A percentile compares a stretch with the other conserved stretches of the same genome.
phyloP scores from a whole-genome alignment of 2,888 invertebrate species.

The Eristalinus aeneus region DNA sequence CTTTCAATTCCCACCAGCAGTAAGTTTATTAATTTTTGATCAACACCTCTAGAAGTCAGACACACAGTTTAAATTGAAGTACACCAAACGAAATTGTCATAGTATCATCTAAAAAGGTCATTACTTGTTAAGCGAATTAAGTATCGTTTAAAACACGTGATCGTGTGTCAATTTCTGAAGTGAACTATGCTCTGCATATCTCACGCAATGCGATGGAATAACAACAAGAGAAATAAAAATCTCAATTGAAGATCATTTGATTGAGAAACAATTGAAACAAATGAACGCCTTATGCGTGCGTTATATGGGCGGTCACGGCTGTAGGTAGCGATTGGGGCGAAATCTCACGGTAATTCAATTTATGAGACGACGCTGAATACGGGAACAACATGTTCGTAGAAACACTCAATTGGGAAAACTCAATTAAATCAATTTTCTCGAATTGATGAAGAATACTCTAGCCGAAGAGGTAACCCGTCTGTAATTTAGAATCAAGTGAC shows the following conservation, averaged over 20 bases:
- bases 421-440: constrained; percentile 30
- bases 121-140: constrained; percentile 42
- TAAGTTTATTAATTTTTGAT: background rate
- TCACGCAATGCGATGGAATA: constrained; percentile 13
- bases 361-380: background rate
- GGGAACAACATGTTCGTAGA: constrained; percentile 2
- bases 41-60: background rate
- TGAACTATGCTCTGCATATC: background rate
- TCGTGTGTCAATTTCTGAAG: constrained; percentile 27
- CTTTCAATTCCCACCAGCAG: background rate
- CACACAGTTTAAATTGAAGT: background rate
- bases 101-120: constrained; percentile 1
- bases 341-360: constrained; percentile 56
- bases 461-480: background rate
- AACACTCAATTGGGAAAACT: constrained; percentile 17
- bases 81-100: background rate
- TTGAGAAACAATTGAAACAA: constrained; percentile 56
- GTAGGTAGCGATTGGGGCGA: background rate
- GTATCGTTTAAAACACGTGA: constrained; percentile 7
- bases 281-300: constrained; percentile 7
- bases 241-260: constrained; percentile 51
- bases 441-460: constrained; percentile 4
- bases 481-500: background rate
- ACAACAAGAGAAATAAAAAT: constrained; percentile 7
- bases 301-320: constrained; percentile 6